Conservation (phyloP, 1,140 invertebrate genomes). For the Magallana ariakensis region DNA sequence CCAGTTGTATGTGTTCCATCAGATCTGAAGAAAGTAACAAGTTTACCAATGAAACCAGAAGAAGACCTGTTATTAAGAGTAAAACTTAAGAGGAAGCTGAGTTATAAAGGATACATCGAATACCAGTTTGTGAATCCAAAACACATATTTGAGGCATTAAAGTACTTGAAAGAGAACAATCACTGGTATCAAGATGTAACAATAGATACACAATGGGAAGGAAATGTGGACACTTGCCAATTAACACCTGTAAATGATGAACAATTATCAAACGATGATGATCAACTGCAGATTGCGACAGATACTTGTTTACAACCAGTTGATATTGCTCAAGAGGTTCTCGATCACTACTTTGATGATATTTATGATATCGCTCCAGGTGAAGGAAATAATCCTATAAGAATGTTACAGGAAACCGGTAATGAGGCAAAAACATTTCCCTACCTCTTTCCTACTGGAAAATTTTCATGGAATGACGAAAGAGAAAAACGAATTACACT, state of each 20-base stretch:
- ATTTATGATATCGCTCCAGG: constrained; percentile 23
- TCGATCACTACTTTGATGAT: constrained; percentile 47
- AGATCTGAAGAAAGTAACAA: constrained; percentile 34
- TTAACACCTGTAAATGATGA: no score
- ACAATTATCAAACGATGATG: no score
- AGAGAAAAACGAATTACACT: no score
- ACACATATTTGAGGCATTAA: constrained; percentile 24
- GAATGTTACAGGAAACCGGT: background rate
- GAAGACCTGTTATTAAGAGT: constrained; percentile 40
- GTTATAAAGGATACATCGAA: constrained; percentile 44
- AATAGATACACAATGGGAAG: background rate
- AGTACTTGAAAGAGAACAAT: constrained; percentile 41
- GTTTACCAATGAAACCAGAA: constrained; percentile 38
- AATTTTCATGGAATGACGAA: no score
- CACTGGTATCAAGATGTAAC: constrained; percentile 43
- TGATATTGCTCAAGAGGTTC: constrained; percentile 55
- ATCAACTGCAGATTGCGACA: no score
- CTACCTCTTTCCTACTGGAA: background rate
- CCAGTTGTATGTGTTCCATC: constrained; percentile 49
- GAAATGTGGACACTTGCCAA: no score
- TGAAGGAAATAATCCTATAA: background rate
- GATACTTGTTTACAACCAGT: constrained; percentile 58
- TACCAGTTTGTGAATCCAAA: constrained; percentile 47
- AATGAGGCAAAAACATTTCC: background rate
- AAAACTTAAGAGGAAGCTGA: constrained; percentile 51